phyloP scores from a whole-genome alignment of 2,888 invertebrate genomes.

The Apodemia zela region DNA sequence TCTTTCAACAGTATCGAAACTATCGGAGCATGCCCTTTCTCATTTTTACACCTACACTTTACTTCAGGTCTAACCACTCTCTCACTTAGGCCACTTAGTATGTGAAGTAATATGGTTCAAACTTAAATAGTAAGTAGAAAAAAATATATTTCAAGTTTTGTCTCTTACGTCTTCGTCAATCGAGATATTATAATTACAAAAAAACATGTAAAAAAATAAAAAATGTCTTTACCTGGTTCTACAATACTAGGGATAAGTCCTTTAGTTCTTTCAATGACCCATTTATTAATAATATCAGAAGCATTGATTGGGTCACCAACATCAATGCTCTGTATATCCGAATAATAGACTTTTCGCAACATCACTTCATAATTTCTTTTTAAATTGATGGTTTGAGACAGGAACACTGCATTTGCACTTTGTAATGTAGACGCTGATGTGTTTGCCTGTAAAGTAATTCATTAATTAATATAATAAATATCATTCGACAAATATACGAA shows the following conservation, averaged over 20 bases:
- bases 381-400: conserved; percentile 58
- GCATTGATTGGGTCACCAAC: conserved; percentile 65
- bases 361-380: conserved; percentile 62
- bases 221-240: conserved; percentile 62
- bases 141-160: too few relatives aligned
- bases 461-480: background rate
- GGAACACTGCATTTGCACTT: conserved; percentile 73
- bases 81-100: too few relatives aligned
- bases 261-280: conserved; percentile 79
- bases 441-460: conserved; percentile 45
- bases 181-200: too few relatives aligned
- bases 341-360: conserved; percentile 68
- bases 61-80: too few relatives aligned
- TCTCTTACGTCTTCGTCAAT: too few relatives aligned
- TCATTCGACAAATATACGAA: too few relatives aligned
- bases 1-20: too few relatives aligned
- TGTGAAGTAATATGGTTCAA: too few relatives aligned
- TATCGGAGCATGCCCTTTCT: too few relatives aligned
- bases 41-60: too few relatives aligned
- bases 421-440: conserved; percentile 50
- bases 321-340: conserved; percentile 70
- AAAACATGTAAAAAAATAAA: too few relatives aligned
- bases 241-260: conserved; percentile 78
- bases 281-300: conserved; percentile 77
- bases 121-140: too few relatives aligned